phyloP scores from a whole-genome alignment of 2,888 invertebrate species.

The Tethea ocularis region DNA sequence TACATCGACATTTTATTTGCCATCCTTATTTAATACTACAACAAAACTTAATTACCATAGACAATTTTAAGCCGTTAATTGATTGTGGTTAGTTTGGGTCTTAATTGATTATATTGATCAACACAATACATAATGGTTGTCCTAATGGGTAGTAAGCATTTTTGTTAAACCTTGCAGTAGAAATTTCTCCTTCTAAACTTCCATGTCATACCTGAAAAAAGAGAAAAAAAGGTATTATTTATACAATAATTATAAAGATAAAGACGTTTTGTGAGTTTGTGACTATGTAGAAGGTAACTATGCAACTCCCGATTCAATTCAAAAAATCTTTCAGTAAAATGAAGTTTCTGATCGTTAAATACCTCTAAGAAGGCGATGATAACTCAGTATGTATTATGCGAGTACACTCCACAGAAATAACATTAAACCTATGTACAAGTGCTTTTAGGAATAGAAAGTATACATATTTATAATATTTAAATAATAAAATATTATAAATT shows the following conservation, averaged over 20 bases:
- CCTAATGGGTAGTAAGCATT: constrained; percentile 16
- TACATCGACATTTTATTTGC: neutral
- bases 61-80: constrained; percentile 55
- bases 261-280: too few species aligned
- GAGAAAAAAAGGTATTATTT: neutral
- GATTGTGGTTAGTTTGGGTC: constrained; percentile 35
- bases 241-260: neutral
- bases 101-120: constrained; percentile 31
- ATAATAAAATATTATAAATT: neutral
- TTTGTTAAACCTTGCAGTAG: neutral
- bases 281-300: too few species aligned
- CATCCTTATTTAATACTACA: constrained; percentile 16
- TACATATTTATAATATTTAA: neutral
- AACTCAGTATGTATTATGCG: too few species aligned
- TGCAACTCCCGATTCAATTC: too few species aligned
- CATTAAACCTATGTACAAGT: neutral
- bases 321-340: too few species aligned
- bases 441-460: neutral
- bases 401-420: too few species aligned
- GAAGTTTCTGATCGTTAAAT: too few species aligned
- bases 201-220: constrained; percentile 3
- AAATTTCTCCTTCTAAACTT: neutral
- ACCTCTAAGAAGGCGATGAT: too few species aligned
- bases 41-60: constrained; percentile 28
- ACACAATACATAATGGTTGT: constrained; percentile 15